Evolutionary conservation across 2,797 vertebrate genomes (phyloP), one percentile per base, ranked within the genome.

Genomic region (Anomalospiza imberbis): DNA sequence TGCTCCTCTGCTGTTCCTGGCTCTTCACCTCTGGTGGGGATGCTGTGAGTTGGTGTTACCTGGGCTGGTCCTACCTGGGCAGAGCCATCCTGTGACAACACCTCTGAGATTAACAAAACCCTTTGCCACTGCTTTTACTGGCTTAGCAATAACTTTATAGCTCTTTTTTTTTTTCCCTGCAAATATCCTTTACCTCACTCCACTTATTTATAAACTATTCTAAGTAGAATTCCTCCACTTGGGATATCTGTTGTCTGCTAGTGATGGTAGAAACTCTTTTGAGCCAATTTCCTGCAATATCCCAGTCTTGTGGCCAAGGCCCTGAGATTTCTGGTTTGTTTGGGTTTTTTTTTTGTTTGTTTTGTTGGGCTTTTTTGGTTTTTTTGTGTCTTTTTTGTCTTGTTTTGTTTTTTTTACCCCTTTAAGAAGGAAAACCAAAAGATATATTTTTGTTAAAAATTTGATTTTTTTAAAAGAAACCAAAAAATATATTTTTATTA

Each of bases 381-480:
- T 40, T 2, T 13, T 12, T 10, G 2, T 24, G 8, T 7, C 9
- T 26, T 19, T 5, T 47, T 36, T 26, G 13, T 6, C 4, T 58
- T 18, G 22, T 31, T 68, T 16, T 12, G 7, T 0, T 7, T 2
- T 10, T 10, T 13, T 45, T 36, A 4, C 4, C 4, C 11, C 11
- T 25, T 58, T 38, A 58, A 21, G 51, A 51, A 42, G 4, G 8
- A 22, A 34, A 40, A 61, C 1, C 7, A 47, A 76, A 14, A 53
- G 0, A 55, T 11, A 9, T 1, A 15, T 24, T 53, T 63, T 29
- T 53, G 10, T 29, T 45, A 24, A 45, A 53, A 45, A 6, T 34
- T 15, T 4, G 3, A 20, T 60, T 51, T 28, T 36, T 8, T 14
- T 2, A 13, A 68, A 48, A 36, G 0, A 42, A 16, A 16, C 16